These are phyloP conservation scores for Anableps anableps DNA, from an alignment of 2,797 vertebrate genomes.

Conservation along the genomic window DNA sequence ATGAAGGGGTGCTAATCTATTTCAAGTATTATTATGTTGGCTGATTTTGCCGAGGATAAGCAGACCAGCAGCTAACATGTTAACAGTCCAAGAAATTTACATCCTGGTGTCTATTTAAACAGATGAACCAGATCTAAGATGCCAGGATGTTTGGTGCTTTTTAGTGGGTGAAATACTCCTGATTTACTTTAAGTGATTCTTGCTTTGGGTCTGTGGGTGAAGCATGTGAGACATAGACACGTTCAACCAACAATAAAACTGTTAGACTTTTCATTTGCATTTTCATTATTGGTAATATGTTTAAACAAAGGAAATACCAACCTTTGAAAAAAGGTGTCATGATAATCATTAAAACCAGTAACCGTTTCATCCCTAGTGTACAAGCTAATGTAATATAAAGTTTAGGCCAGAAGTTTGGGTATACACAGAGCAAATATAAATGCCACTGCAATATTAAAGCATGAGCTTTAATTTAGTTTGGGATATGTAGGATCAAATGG, in stretches of 20 bases:
- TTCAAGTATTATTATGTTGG: background rate
- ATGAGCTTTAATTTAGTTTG: conserved; percentile 2
- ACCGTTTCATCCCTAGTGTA: background rate
- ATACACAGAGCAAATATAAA: background rate
- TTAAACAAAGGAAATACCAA: too few relatives aligned
- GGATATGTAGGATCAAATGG: background rate
- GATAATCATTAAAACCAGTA: background rate
- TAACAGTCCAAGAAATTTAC: background rate
- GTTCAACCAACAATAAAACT: background rate
- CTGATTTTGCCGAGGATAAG: background rate
- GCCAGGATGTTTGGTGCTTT: background rate
- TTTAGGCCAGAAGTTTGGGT: background rate
- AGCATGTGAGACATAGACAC: background rate
- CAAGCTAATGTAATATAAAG: background rate
- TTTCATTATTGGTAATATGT: background rate
- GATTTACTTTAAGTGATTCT: background rate
- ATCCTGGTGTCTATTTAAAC: background rate
- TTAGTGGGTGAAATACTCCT: too few relatives aligned
- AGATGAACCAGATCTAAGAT: background rate
- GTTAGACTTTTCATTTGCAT: background rate
- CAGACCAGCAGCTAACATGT: background rate
- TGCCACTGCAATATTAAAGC: background rate
- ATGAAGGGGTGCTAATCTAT: background rate
- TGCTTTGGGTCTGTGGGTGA: background rate
- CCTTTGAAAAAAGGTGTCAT: background rate